Base-by-base conservation (phyloP, 2,797 vertebrate genomes). In the Molossus alvarezi region DNA sequence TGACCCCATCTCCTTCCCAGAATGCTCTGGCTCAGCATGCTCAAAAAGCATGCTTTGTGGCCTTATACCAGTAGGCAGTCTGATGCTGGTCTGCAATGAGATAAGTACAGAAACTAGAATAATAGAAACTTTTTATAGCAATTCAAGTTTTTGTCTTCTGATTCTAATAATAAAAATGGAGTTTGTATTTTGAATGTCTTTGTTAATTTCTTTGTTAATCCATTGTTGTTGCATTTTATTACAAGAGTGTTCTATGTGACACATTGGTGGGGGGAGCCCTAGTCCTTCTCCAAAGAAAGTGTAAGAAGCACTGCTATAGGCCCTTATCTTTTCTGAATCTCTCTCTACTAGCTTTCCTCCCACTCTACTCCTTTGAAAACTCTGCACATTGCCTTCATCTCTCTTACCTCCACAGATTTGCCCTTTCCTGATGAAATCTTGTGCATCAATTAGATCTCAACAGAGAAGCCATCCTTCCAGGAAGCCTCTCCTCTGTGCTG, bases 171-270 rank as follows among this genome's bases (percentile, higher is more conserved):
- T 87, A 82, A 94, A 92, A 71, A 55, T 14, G 9, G 29, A 45
- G 23, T 71, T 94, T 87, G 14, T 48, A 64, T 71, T 94, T 88
- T 79, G 58, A 88, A 84, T 91, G 17, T 57, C 48, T 60, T 82
- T 73, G 21, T 23, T 87, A 77, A 41, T 84, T 80, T 67, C 90
- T 96, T 75, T 85, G 62, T 81, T 76, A 76, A 64, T 91, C 65
- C 29, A 8, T 37, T 94, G 88, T 80, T 65, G 87, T 48, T 95
- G 77, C 79, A 94, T 94, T 79, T 94, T 51, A 88, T 87, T 72
- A 85, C 15, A 69, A 64, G 88, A 94, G 29, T 76, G 55, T 92
- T 87, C 12, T 77, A 53, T 65, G 84, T 9, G 25, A 75, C 71
- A 84, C 25, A 11, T 25, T 20, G 64, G 51, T n/a, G 0, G 1